phyloP scores from a whole-genome alignment of 2,797 vertebrate genomes.

The Lates japonicus region DNA sequence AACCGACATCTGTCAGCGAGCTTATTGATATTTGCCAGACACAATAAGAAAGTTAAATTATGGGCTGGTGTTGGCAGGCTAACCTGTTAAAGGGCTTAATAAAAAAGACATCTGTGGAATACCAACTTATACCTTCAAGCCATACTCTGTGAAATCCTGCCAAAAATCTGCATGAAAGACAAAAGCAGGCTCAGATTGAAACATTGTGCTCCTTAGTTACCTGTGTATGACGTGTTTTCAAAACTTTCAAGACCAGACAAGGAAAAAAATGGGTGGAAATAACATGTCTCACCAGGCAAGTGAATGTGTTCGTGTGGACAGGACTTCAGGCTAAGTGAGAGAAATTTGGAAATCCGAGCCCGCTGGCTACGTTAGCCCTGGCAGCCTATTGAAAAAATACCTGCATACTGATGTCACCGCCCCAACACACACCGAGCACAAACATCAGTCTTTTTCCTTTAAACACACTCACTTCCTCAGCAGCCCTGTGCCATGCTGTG shows the following conservation, averaged over 20 bases:
- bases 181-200: constrained; percentile 31
- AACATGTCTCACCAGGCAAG: constrained; percentile 74
- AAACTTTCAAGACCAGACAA: constrained; percentile 57
- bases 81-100: constrained; percentile 14
- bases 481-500: constrained; percentile 38
- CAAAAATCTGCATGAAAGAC: constrained; percentile 45
- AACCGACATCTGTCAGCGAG: constrained; percentile 18
- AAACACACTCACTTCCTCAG: constrained; percentile 48
- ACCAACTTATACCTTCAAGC: background rate
- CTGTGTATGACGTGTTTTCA: constrained; percentile 18
- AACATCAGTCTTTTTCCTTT: constrained; percentile 47
- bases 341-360: constrained; percentile 77
- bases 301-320: constrained; percentile 42
- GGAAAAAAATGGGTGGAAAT: constrained; percentile 64
- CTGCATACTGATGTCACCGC: constrained; percentile 80
- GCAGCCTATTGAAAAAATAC: constrained; percentile 79
- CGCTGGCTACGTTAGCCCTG: constrained; percentile 68
- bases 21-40: constrained; percentile 25
- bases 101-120: constrained; percentile 8
- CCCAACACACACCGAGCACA: constrained; percentile 30
- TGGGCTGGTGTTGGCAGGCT: background rate
- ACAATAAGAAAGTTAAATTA: constrained; percentile 26
- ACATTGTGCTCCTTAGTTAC: constrained; percentile 47
- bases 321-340: constrained; percentile 56
- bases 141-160: constrained; percentile 7